These are phyloP conservation scores for Tangara arthus DNA, from an alignment of 2,797 vertebrate genomes.

Conservation along the genomic window DNA sequence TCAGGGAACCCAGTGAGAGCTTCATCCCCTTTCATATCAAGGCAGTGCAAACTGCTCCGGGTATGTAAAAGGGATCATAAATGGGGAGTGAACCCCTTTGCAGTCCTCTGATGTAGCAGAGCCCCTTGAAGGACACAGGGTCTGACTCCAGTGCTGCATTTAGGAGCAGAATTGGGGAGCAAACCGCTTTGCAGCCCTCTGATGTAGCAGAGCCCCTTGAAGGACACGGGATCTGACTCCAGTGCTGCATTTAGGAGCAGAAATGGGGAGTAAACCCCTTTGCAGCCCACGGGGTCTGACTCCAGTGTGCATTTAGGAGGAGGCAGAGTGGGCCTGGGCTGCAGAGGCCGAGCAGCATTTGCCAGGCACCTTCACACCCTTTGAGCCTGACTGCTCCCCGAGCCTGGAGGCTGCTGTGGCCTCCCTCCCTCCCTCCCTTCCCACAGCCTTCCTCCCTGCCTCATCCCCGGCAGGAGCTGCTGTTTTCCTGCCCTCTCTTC, in stretches of 20 bases:
- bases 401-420: background rate
- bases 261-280: no score
- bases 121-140: accelerated
- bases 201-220: no score
- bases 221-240: background rate
- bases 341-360: background rate
- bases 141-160: background rate
- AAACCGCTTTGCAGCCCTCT: no score
- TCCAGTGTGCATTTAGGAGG: background rate
- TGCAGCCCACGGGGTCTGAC: no score
- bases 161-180: no score
- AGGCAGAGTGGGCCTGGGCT: background rate
- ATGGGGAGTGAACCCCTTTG: background rate
- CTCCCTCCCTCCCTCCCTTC: background rate
- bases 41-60: background rate
- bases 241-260: background rate
- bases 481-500: conserved; percentile 66
- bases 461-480: conserved; percentile 49
- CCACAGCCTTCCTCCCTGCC: background rate
- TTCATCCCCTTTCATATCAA: background rate
- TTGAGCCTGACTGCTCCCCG: background rate
- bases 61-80: background rate
- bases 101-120: background rate
- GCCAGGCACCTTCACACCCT: background rate
- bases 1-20: background rate